Conservation (phyloP, 1,140 invertebrate genomes). For the Leptinotarsa texana region DNA sequence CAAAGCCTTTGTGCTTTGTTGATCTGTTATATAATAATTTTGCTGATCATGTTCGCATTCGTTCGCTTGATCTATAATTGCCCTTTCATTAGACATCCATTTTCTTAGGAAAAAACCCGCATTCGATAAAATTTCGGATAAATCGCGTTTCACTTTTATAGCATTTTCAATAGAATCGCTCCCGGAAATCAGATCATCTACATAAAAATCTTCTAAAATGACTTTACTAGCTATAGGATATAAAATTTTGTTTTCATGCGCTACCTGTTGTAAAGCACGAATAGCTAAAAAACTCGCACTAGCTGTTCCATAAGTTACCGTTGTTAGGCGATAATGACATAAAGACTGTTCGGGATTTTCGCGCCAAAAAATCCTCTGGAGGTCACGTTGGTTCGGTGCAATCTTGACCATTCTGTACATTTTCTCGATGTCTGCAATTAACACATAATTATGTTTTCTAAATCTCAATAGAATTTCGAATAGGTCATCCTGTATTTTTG, state of each 20-base stretch:
- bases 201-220: conserved; percentile 54
- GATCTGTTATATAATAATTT: neutral
- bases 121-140: neutral
- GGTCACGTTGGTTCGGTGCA: neutral
- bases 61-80: neutral
- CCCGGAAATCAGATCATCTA: conserved; percentile 57
- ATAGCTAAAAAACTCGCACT: conserved; percentile 52
- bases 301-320: conserved; percentile 54
- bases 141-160: neutral
- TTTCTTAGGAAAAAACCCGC: neutral
- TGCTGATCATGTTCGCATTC: neutral
- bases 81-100: neutral
- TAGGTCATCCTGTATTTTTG: conserved; percentile 41
- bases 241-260: conserved; percentile 41
- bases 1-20: conserved; percentile 18
- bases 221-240: conserved; percentile 48
- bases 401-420: conserved; percentile 38
- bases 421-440: conserved; percentile 53
- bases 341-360: conserved; percentile 35
- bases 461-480: conserved; percentile 49
- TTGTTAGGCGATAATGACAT: conserved; percentile 48
- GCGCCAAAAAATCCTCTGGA: conserved; percentile 57
- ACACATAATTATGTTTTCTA: conserved; percentile 42
- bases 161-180: conserved; percentile 40
- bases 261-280: conserved; percentile 45